Conservation (phyloP, 2,888 invertebrate species). For the Nomada flava region DNA sequence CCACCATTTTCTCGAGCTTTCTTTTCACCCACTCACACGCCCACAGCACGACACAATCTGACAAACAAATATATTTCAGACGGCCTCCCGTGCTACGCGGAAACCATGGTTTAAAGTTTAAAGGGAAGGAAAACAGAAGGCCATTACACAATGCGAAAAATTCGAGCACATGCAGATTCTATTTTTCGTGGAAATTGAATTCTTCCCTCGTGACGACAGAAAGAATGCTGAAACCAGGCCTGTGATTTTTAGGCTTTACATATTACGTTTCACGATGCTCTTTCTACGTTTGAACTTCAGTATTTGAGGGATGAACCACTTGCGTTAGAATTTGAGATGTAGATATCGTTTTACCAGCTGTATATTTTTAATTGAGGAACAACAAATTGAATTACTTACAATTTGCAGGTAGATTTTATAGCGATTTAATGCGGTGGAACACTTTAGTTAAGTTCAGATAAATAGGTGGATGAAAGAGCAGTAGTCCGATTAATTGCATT, state of each 20-base stretch:
- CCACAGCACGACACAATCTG: slow-evolving; percentile 67
- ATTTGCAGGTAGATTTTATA: too few relatives aligned
- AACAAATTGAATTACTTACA: too few relatives aligned
- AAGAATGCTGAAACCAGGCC: background rate
- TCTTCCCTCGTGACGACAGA: background rate
- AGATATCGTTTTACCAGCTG: background rate
- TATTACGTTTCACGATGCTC: background rate
- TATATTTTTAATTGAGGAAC: background rate
- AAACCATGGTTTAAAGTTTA: slow-evolving; percentile 31
- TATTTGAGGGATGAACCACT: background rate
- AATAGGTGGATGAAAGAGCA: too few relatives aligned
- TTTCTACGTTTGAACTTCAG: background rate
- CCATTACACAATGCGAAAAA: slow-evolving; percentile 38
- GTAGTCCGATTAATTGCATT: too few relatives aligned
- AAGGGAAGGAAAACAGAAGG: slow-evolving; percentile 34
- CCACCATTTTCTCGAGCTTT: slow-evolving; percentile 49
- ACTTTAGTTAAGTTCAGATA: too few relatives aligned
- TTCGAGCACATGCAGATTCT: slow-evolving; percentile 11
- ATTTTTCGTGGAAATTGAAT: slow-evolving; percentile 42
- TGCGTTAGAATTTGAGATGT: background rate
- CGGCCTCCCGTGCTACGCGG: slow-evolving; percentile 38
- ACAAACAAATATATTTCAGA: slow-evolving; percentile 73
- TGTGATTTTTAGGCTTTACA: background rate
- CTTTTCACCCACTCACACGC: background rate
- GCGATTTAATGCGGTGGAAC: too few relatives aligned